Base-by-base conservation (phyloP, 37 sponge, comb jelly and placozoan species). In the Oscarella lobularis region DNA sequence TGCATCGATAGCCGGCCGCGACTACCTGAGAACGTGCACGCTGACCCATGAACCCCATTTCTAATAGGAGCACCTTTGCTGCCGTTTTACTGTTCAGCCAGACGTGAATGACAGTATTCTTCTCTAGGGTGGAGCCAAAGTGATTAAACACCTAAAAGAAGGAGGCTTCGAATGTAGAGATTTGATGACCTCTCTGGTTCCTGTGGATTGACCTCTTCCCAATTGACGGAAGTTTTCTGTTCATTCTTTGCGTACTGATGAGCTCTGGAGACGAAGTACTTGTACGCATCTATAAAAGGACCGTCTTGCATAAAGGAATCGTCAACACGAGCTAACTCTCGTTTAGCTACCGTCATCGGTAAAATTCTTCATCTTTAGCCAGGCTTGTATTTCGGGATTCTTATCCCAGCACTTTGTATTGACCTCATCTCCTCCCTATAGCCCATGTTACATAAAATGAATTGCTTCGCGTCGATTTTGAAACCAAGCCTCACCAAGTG, bases 371-470 rank as follows among this genome's bases (percentile, higher is more conserved):
- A 55, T 39, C 33, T 66, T 6, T 74, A 80, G 76, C 76, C 76
- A 81, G 20, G 40, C 66, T 3, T 32, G 40, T 2, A 81, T 40
- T 33, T 55, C 33, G 39, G 31, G 31, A 34, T 55, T 77, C 29
- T 30, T 80, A 36, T 79, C 33, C 90, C 86, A 85, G 67, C 90
- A 89, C 33, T 38, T 9, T 54, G 73, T 75, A 54, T 39, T 55
- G 9, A 88, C 89, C 33, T 87, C 88, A 41, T 87, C 88, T 39
- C 88, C 88, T 33, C 88, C 88, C 36, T 82, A 77, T n/a, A n/a
- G n/a, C n/a, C n/a, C n/a, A n/a, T n/a, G n/a, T n/a, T n/a, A n/a
- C n/a, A n/a, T n/a, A n/a, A n/a, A n/a, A n/a, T n/a, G n/a, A n/a
- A n/a, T n/a, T 48, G 60, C 60, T 27, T 9, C 60, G 60, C 20